These are phyloP conservation scores for Steatornis caripensis DNA, from an alignment of 2,113 vertebrate species.

Conservation along the genomic window DNA sequence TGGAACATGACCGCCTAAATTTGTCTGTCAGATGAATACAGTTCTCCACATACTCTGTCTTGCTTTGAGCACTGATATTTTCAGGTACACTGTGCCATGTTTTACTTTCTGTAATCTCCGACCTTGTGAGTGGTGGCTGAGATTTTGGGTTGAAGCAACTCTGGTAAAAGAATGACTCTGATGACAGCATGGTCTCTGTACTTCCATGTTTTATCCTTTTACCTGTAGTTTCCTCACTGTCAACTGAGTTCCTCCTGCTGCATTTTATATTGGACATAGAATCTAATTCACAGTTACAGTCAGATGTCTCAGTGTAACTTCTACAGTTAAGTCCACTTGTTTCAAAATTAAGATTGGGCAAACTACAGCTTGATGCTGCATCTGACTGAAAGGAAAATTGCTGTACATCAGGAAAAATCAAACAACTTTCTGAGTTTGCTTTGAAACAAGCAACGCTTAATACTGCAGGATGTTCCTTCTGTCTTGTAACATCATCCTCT, in stretches of 20 bases:
- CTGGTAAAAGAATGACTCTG: neutral
- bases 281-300: neutral
- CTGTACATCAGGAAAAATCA: neutral
- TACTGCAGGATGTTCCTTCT: neutral
- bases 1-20: slow-evolving; percentile 48
- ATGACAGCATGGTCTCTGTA: neutral
- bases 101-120: slow-evolving; percentile 20
- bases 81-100: slow-evolving; percentile 56
- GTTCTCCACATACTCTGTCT: neutral
- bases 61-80: slow-evolving; percentile 29
- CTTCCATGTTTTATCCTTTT: neutral
- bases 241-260: neutral
- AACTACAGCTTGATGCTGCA: slow-evolving; percentile 45
- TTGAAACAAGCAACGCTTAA: slow-evolving; percentile 8
- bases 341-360: slow-evolving; percentile 61
- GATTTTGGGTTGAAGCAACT: neutral
- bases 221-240: neutral
- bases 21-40: neutral
- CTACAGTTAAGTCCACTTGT: neutral
- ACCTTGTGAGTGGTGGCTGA: neutral
- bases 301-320: neutral
- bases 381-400: neutral
- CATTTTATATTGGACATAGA: slow-evolving; percentile 14
- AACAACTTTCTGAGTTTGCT: slow-evolving; percentile 58
- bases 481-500: neutral